Conservation (phyloP, 2,888 invertebrate genomes). For the Ornithoptera priamus region DNA sequence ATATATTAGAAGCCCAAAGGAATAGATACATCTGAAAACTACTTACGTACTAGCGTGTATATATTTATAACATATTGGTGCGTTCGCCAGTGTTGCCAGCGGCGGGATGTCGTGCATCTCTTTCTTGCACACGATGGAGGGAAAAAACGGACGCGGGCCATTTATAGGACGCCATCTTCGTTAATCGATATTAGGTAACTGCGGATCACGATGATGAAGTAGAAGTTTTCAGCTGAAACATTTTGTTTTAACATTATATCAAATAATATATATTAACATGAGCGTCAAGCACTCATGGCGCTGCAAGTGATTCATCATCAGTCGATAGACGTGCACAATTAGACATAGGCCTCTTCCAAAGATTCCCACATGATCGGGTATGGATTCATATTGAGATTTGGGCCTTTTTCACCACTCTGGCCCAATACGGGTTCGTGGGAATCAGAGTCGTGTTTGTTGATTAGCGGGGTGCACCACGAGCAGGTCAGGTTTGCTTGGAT, state of each 20-base stretch:
- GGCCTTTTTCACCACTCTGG: too few relatives aligned
- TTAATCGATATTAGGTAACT: slow-evolving; percentile 72
- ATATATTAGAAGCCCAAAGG: neutral
- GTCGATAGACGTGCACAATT: too few relatives aligned
- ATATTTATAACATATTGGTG: slow-evolving; percentile 24
- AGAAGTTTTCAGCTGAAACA: slow-evolving; percentile 69
- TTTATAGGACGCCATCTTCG: slow-evolving; percentile 70
- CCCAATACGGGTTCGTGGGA: too few relatives aligned
- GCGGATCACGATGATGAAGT: slow-evolving; percentile 69
- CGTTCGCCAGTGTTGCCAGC: slow-evolving; percentile 20
- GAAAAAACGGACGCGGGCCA: slow-evolving; percentile 23
- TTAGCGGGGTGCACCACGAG: too few relatives aligned
- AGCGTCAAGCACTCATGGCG: neutral
- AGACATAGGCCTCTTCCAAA: too few relatives aligned
- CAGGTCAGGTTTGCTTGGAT: too few relatives aligned
- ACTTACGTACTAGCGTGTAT: slow-evolving; percentile 18
- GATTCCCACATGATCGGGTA: too few relatives aligned
- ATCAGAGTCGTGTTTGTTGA: too few relatives aligned
- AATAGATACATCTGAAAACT: neutral
- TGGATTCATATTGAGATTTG: too few relatives aligned
- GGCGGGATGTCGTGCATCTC: slow-evolving; percentile 3
- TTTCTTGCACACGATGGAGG: neutral
- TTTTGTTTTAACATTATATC: neutral
- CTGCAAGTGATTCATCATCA: too few relatives aligned
- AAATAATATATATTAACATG: neutral